Evolutionary conservation across 1,140 invertebrate species (phyloP).

Genomic region (Hestina assimilis): DNA sequence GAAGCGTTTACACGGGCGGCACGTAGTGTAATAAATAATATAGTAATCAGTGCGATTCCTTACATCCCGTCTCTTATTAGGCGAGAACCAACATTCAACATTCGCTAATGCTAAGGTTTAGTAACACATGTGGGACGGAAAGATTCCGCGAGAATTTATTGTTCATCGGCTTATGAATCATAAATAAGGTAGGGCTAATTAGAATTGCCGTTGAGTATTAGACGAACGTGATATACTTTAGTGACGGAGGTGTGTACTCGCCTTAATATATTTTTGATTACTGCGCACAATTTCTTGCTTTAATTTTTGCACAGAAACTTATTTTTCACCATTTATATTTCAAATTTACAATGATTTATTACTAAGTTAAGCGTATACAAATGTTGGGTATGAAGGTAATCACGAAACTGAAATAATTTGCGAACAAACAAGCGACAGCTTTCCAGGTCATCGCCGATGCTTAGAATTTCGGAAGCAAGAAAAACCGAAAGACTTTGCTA

Average conservation of each 20-base stretch:
- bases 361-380: no score
- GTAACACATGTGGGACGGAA: constrained; percentile 74
- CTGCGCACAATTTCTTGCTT: neutral
- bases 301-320: neutral
- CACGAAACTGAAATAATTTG: no score
- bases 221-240: constrained; percentile 17
- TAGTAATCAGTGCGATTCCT: constrained; percentile 76
- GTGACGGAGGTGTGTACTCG: neutral
- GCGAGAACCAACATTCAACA: constrained; percentile 73
- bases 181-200: constrained; percentile 75
- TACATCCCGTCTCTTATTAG: constrained; percentile 75
- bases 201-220: constrained; percentile 40
- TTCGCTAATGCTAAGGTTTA: constrained; percentile 73
- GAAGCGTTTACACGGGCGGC: constrained; percentile 71
- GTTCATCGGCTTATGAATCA: constrained; percentile 75
- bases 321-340: no score
- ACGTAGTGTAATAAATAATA: constrained; percentile 77
- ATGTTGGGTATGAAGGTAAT: no score
- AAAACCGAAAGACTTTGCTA: no score
- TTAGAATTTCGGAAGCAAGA: no score
- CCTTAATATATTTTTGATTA: constrained; percentile 15
- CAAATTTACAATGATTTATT: no score
- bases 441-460: no score
- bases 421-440: no score
- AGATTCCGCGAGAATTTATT: constrained; percentile 73